Evolutionary conservation across 2,113 vertebrate species (phyloP).

Genomic region (Pseudonaja textilis): DNA sequence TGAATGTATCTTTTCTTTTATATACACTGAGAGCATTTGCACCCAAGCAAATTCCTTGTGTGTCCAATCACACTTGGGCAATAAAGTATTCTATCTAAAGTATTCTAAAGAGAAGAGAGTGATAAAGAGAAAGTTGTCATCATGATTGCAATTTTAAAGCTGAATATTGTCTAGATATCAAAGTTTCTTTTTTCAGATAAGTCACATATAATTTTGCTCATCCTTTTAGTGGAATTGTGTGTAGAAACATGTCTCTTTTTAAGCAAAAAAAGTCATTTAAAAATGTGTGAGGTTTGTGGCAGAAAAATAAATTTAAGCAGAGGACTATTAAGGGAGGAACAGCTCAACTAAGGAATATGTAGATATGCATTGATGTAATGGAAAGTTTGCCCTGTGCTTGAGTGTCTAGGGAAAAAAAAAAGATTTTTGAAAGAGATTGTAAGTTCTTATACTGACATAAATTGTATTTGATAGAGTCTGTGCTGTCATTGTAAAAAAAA

Average conservation of each 20-base stretch:
- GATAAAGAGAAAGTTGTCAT: conserved; percentile 54
- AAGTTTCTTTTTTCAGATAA: conserved; percentile 71
- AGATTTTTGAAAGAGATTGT: background rate
- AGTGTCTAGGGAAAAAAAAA: background rate
- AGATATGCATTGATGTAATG: conserved; percentile 59
- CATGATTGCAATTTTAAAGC: conserved; percentile 69
- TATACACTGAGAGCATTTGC: too few species aligned
- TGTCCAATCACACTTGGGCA: too few species aligned
- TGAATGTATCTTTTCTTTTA: too few species aligned
- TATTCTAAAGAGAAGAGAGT: conserved; percentile 30
- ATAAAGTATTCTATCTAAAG: too few species aligned
- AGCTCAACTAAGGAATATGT: conserved; percentile 29
- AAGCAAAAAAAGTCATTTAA: background rate
- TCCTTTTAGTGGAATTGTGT: conserved; percentile 64
- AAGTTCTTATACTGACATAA: background rate
- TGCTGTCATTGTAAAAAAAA: background rate
- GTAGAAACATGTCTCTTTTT: background rate
- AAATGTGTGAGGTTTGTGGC: conserved; percentile 2
- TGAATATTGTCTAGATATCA: conserved; percentile 70
- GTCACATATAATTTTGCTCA: conserved; percentile 71
- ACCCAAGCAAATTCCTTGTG: too few species aligned
- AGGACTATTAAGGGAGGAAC: conserved; percentile 42
- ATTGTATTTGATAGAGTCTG: background rate
- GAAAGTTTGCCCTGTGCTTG: background rate
- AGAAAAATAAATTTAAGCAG: conserved; percentile 32